These are phyloP conservation scores for Pomacea canaliculata DNA, from an alignment of 2,888 invertebrate species.

Conservation along the genomic window DNA sequence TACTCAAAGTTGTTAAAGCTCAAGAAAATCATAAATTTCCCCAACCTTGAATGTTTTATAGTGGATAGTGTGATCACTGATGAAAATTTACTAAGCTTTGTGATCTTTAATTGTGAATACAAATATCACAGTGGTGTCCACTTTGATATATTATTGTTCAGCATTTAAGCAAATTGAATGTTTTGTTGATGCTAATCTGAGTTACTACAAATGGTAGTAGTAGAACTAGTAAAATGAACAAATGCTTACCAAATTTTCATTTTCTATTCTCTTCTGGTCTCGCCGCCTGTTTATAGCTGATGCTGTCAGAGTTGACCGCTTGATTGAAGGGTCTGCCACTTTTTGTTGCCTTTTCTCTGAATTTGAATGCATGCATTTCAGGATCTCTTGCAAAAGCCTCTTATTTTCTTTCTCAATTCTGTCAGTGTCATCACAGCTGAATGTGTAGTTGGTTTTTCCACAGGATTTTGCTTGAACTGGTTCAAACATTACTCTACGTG, in stretches of 20 bases:
- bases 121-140: no score
- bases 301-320: constrained; percentile 43
- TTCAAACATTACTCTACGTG: constrained; percentile 58
- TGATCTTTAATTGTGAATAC: no score
- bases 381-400: constrained; percentile 59
- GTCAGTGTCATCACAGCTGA: constrained; percentile 50
- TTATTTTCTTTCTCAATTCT: constrained; percentile 64
- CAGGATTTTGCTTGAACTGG: constrained; percentile 36
- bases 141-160: no score
- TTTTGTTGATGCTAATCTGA: no score
- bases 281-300: constrained; percentile 73
- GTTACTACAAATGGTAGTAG: no score
- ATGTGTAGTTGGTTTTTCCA: constrained; percentile 53
- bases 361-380: constrained; percentile 42
- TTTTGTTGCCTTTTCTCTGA: constrained; percentile 31
- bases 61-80: no score
- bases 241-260: constrained; percentile 72
- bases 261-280: constrained; percentile 72
- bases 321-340: constrained; percentile 31
- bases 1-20: no score
- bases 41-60: no score
- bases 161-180: no score
- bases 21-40: no score
- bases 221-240: not conserved
- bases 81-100: no score